A percentile compares a stretch with the other conserved stretches of the same genome.
Conservation (phyloP, 1,140 invertebrate species). For the Bombus fervidus region DNA sequence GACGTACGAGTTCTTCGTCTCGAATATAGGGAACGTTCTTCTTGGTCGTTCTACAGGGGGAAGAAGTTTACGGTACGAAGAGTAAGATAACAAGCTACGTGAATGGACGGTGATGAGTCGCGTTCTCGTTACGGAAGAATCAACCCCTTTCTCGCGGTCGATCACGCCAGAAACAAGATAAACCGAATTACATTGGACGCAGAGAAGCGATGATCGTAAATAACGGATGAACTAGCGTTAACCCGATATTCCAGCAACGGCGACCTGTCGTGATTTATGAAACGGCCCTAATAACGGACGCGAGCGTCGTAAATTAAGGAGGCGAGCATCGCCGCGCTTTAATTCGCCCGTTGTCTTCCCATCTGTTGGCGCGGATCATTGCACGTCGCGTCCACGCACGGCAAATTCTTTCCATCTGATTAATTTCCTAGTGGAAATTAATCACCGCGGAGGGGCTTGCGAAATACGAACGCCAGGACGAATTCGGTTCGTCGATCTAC, state of each 20-base stretch:
- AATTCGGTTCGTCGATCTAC: conserved; percentile 32
- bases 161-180: background rate
- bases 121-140: background rate
- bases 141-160: background rate
- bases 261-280: conserved; percentile 46
- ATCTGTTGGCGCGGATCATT: conserved; percentile 56
- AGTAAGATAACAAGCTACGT: background rate
- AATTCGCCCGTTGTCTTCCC: conserved; percentile 60
- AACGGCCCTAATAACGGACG: conserved; percentile 32
- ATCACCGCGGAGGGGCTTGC: conserved; percentile 41
- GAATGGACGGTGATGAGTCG: background rate
- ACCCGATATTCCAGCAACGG: conserved; percentile 24
- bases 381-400: conserved; percentile 40
- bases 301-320: conserved; percentile 36
- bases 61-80: background rate
- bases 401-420: conserved; percentile 65
- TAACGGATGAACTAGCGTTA: conserved; percentile 33
- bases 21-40: too few species aligned
- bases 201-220: background rate
- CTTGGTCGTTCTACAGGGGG: background rate
- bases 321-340: conserved; percentile 41
- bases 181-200: background rate
- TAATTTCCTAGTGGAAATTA: conserved; percentile 69
- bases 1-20: background rate
- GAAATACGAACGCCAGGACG: background rate